These are phyloP conservation scores for honey bee (Apis mellifera) DNA, from an alignment of 1,140 invertebrate species.

Conservation along the genomic window Amel_HAv3.1 CM009943.2:85501-86000, in stretches of 20 bases:
- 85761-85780: neutral
- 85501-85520: too few species aligned
- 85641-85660: neutral
- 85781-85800: neutral
- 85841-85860: neutral
- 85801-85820: constrained; percentile 17
- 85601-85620: neutral
- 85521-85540: neutral
- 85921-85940: too few species aligned
- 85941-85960: too few species aligned
- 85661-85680: neutral
- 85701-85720: constrained; percentile 16
- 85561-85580: too few species aligned
- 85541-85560: neutral
- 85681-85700: constrained; percentile 13
- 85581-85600: neutral
- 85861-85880: neutral
- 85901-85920: too few species aligned
- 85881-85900: too few species aligned
- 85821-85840: constrained; percentile 11
- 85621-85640: neutral
- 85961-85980: neutral
- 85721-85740: neutral
- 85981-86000: neutral
- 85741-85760: neutral